Evolutionary conservation across 2,113 vertebrate genomes (phyloP), one percentile per base, ranked within the genome.

Genomic region (Oreochromis niloticus): DNA sequence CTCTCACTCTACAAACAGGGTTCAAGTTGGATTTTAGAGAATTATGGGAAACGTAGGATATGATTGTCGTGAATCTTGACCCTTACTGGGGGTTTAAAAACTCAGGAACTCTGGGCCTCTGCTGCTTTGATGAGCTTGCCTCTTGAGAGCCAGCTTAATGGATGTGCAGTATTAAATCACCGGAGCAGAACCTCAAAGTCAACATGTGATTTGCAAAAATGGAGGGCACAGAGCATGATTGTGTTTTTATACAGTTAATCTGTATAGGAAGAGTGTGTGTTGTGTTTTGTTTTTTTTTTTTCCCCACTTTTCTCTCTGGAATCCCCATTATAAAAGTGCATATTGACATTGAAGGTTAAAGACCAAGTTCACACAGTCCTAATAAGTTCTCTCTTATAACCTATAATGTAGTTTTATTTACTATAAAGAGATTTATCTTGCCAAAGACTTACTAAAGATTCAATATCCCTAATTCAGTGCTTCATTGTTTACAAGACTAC

Each of bases 251-350:
- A 6, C 11, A 22, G 22, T 81, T 68, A 1, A 55, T 2, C 3
- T 32, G 10, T 12, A 55, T 22, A 9, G 32, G 17, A 85, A 24
- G 22, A 27, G 27, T 32, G 32, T 32, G 7, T n/a, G n/a, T n/a
- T n/a, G n/a, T n/a, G n/a, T n/a, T n/a, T n/a, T n/a, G 3, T 3
- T 3, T 24, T 24, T 3, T 24, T 24, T 3, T 24, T 2, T 3
- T 17, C 7, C 1, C 39, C 5, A 43, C 24, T 27, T 50, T 50
- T 19, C 5, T 39, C 32, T 61, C 48, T 61, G 22, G 19, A 6
- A 24, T 71, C 19, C 19, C 17, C 71, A 61, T 30, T 24, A 24
- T 50, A 52, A 75, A 7, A 6, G 36, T 68, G 6, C 27, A 27
- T 4, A 6, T 75, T 56, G 16, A 73, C 10, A 22, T 1, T 75